Base-by-base conservation (phyloP, 2,797 vertebrate genomes). In the Peromyscus aztecus region DNA sequence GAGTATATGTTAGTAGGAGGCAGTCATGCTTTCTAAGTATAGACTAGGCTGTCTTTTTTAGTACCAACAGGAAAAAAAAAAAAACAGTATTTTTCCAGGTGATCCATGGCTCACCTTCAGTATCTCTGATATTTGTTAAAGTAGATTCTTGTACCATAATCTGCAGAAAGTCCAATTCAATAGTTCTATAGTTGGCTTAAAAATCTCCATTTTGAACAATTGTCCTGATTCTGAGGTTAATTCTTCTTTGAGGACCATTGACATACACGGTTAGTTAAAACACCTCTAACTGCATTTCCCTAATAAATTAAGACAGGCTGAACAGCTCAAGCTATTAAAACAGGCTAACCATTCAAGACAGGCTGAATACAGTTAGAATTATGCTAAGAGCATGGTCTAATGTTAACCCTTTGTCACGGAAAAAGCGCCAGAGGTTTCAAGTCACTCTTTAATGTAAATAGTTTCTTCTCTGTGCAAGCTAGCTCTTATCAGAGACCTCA, bases 281-380 rank as follows among this genome's bases (percentile, higher is more conserved):
- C 9, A 82, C 17, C 55, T 55, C 40, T 65, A 94, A 82, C 80
- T 43, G 43, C 3, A 23, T 24, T 89, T 81, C 27, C 29, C 93
- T 77, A 90, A 81, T 93, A 88, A 86, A 55, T 91, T 57, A 80
- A 76, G 59, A 92, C 6, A 83, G 19, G 34, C 29, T 37, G 6
- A 83, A n/a, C 4, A 61, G 4, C 31, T 82, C 84, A 37, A 78
- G 90, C 19, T 73, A 57, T 90, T 81, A 75, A 94, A 90, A 95
- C 9, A 73, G 37, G 6, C 13, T 94, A 46, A 95, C 37, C 31
- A 55, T 13, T 73, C 77, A 76, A 76, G 31, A 86, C 34, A 92
- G 17, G 21, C 65, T 57, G 49, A 96, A 84, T 13, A 83, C 6
- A 73, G 23, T 83, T 29, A 91, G 81, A 96, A 89, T 89, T 83